Percentiles rank a stretch among this genome's conserved stretches.
phyloP scores from a whole-genome alignment of 2,113 vertebrate genomes.

The Caranx ignobilis region DNA sequence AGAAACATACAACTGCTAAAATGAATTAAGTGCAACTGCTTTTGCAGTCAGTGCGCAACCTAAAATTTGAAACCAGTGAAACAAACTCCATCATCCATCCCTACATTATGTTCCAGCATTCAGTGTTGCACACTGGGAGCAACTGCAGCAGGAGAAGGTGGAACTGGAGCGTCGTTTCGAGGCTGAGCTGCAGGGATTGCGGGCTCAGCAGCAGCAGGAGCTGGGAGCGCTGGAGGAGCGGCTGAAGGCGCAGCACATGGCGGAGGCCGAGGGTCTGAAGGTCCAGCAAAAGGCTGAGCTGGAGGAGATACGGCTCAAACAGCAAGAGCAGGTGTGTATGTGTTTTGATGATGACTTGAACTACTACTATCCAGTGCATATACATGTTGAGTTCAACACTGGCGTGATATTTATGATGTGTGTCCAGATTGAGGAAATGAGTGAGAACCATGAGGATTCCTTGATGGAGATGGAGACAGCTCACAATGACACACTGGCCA shows the following conservation, averaged over 20 bases:
- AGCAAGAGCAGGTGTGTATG: constrained; percentile 81
- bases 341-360: background rate
- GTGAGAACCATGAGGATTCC: constrained; percentile 84
- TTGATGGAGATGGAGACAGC: constrained; percentile 88
- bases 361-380: no score
- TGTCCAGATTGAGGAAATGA: constrained; percentile 90
- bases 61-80: background rate
- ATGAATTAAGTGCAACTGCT: background rate
- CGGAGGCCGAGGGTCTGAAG: constrained; percentile 81
- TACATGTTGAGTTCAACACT: no score
- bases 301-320: constrained; percentile 70
- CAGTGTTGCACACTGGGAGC: constrained; percentile 88
- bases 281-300: constrained; percentile 78
- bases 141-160: constrained; percentile 91
- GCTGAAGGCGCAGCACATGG: constrained; percentile 83
- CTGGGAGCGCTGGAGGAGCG: constrained; percentile 86
- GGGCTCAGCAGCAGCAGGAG: constrained; percentile 87
- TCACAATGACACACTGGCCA: constrained; percentile 85
- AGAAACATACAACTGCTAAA: background rate
- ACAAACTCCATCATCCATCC: background rate
- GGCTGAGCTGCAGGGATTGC: constrained; percentile 86
- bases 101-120: constrained; percentile 80
- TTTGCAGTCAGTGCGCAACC: background rate
- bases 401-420: background rate
- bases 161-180: constrained; percentile 89